Conservation (phyloP, 1,140 invertebrate genomes). For the Mamestra configurata region DNA sequence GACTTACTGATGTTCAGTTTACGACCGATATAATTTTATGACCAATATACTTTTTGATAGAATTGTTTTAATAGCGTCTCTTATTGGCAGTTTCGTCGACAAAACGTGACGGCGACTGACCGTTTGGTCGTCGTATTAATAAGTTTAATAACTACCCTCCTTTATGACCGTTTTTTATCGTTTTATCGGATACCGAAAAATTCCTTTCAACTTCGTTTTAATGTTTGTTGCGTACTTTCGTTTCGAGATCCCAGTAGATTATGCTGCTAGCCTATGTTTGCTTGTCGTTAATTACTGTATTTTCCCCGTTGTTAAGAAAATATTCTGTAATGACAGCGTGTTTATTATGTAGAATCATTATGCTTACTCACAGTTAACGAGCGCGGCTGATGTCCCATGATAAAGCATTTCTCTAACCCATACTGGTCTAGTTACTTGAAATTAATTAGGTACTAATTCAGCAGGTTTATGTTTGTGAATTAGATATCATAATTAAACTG, state of each 20-base stretch:
- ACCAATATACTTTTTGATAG: conserved; percentile 53
- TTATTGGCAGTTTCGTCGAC: conserved; percentile 48
- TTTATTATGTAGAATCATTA: no score
- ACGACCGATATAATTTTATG: conserved; percentile 55
- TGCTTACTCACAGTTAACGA: no score
- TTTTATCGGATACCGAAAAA: conserved; percentile 11
- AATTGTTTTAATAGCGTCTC: conserved; percentile 48
- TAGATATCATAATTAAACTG: no score
- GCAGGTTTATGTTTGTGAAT: no score
- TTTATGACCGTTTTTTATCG: conserved; percentile 29
- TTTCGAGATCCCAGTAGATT: not conserved
- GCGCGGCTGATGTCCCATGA: no score
- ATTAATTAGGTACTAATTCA: no score
- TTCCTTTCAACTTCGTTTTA: conserved; percentile 24
- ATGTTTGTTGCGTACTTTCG: not conserved
- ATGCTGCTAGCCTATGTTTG: no score
- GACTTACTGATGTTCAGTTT: conserved; percentile 51
- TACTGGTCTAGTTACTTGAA: no score
- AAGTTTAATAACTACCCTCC: conserved; percentile 28
- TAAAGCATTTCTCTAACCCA: no score
- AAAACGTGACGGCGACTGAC: conserved; percentile 4
- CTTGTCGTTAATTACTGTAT: no score
- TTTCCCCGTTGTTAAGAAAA: no score
- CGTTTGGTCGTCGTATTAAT: conserved; percentile 20
- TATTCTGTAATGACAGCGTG: no score